These are phyloP conservation scores for Clinocottus analis DNA, from an alignment of 2,113 vertebrate genomes.

Conservation along the genomic window DNA sequence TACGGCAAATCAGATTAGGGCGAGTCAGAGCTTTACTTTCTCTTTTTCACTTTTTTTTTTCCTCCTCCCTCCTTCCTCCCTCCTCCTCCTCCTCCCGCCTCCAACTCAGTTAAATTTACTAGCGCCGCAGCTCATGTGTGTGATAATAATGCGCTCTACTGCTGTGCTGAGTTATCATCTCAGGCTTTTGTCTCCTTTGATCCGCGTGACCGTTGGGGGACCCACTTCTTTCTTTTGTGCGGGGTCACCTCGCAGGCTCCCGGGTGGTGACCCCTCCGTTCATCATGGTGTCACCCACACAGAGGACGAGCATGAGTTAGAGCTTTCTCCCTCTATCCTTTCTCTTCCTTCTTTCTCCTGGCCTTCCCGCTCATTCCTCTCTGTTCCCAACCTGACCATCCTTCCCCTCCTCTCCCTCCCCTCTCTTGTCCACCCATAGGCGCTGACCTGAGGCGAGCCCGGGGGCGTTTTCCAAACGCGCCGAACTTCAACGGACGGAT, in stretches of 20 bases:
- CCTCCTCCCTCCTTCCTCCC: conserved; percentile 19
- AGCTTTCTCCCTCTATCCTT: conserved; percentile 51
- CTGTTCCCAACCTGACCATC: conserved; percentile 18
- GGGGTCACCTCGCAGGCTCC: conserved; percentile 72
- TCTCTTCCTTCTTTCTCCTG: conserved; percentile 30
- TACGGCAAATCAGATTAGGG: conserved; percentile 74
- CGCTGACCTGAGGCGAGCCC: conserved; percentile 24
- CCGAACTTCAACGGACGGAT: conserved; percentile 22
- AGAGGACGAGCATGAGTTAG: conserved; percentile 74
- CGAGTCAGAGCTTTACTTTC: conserved; percentile 68
- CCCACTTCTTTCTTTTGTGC: conserved; percentile 77
- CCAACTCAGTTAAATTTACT: conserved; percentile 65
- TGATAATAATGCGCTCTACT: conserved; percentile 69
- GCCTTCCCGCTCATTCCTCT: conserved; percentile 56
- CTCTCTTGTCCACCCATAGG: conserved; percentile 16
- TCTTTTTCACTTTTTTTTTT: conserved; percentile 15
- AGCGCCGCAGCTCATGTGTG: conserved; percentile 55
- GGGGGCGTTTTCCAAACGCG: conserved; percentile 21
- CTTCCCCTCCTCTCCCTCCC: background rate
- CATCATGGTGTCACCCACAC: conserved; percentile 77
- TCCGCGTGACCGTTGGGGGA: conserved; percentile 76
- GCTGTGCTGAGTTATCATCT: conserved; percentile 80
- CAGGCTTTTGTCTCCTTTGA: conserved; percentile 80
- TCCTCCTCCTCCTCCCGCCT: conserved; percentile 49
- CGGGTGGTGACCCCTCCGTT: conserved; percentile 80